Base-by-base conservation (phyloP, 2,888 invertebrate species). In the Catocala sponsa region DNA sequence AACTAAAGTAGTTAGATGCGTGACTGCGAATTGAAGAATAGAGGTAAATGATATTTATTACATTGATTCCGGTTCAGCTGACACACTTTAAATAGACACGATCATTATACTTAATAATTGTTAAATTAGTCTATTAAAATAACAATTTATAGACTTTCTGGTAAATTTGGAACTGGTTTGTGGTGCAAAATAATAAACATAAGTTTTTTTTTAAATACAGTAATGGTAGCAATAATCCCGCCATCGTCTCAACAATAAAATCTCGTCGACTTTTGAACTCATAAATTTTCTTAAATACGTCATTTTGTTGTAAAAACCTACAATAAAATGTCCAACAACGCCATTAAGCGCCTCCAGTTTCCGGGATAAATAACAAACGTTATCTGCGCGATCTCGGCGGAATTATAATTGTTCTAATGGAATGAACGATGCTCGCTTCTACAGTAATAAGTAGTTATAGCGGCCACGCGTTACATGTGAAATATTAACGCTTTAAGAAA, bases 1-100 rank as follows among this genome's bases (percentile, higher is more conserved):
- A 82, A 81, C 59, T 71, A 59, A 75, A 80, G 70, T 77, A 70
- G 72, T 68, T 63, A 63, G 69, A 79, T 76, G 76, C 78, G 81
- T 79, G 82, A 78, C 78, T 74, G 69, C 66, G 55, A 63, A 69
- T 65, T 73, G 33, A 68, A 71, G 67, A 63, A 66, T 60, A 55
- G 68, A 63, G 64, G 51, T 63, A 74, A 70, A 68, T 61, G 48
- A 59, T 60, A 50, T 10, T 44, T 49, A 60, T n/a, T 12, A 5
- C 46, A 9, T 46, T 15, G 46, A 25, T 25, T 25, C 25, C 25
- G 25, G 25, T 25, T 25, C 4, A 25, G 25, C 4, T 25, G 25
- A 25, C 25, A 2, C 25, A 25, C 2, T 25, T 25, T 25, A 25
- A 25, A 25, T 4, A 2, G 25, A 1, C 25, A 25, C 1, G 25